A percentile compares a stretch with the other conserved stretches of the same genome.
Evolutionary conservation across 2,888 invertebrate species (phyloP).

Genomic region (Ochropleura plecta): DNA sequence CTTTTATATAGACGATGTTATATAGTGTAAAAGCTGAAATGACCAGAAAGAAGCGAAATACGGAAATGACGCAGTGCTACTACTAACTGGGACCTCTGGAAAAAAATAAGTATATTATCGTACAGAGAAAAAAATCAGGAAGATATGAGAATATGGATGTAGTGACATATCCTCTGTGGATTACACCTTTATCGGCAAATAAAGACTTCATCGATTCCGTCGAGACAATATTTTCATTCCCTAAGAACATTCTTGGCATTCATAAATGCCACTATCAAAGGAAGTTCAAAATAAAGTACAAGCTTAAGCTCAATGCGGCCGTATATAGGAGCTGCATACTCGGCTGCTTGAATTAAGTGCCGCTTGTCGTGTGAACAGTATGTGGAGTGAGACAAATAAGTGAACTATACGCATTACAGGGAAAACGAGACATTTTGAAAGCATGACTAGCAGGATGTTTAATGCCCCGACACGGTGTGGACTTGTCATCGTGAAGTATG

Average conservation of each 20-base stretch:
- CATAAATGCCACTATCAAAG: conserved; percentile 20
- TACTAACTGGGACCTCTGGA: not conserved
- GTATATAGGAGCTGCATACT: conserved; percentile 57
- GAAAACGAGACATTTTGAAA: conserved; percentile 66
- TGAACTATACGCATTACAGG: conserved; percentile 63
- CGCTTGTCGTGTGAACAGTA: conserved; percentile 64
- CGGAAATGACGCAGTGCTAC: not conserved
- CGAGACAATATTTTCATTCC: not conserved
- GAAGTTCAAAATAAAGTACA: conserved; percentile 10
- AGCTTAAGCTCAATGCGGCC: conserved; percentile 18
- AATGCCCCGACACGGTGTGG: not conserved
- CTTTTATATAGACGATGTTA: not conserved
- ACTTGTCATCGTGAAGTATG: not conserved
- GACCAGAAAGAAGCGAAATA: not conserved
- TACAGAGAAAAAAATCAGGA: not conserved
- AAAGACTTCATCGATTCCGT: not conserved
- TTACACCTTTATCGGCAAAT: not conserved
- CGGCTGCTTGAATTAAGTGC: conserved; percentile 64
- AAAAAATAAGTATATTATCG: not conserved
- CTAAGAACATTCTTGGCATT: conserved; percentile 5
- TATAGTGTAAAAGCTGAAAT: not conserved
- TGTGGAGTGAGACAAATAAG: conserved; percentile 72
- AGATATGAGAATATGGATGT: not conserved
- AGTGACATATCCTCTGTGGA: too few species aligned
- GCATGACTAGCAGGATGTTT: conserved; percentile 38